Base-by-base conservation (phyloP, 2,888 invertebrate genomes). In the Diplolepis rosae region DNA sequence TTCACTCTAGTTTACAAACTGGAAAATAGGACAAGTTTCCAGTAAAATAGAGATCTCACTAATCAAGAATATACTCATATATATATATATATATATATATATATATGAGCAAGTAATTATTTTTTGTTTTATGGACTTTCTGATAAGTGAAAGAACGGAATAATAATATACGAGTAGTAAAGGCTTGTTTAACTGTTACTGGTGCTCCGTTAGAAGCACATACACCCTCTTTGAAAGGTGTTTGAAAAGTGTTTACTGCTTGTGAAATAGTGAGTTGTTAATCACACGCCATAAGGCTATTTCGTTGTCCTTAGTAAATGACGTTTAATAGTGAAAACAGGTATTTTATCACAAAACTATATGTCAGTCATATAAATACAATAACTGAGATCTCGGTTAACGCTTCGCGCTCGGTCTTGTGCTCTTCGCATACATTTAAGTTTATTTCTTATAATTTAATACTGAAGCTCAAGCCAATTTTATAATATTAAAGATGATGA, bases 1-100 rank as follows among this genome's bases (percentile, higher is more conserved):
- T 56, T 32, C 35, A 56, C 32, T 56, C 18, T 56, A 35, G 11
- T 56, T 35, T 35, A 56, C 32, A 18, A 54, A 54, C 56, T 56
- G n/a, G 18, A 22, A 56, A 56, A 22, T 32, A 13, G 30, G 56
- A 56, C 56, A 18, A 22, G 35, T 15, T 32, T 32, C 28, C 27
- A n/a, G 28, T 15, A 52, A 52, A 52, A 52, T 54, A 54, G 32
- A 30, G 54, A 54, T 11, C 32, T 54, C 18, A 11, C 54, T 54
- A 30, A 54, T 54, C 54, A 54, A 32, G 18, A 9, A 11, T 30
- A 22, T 18, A 15, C 18, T 32, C 28, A 50, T 50, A 6, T 9
- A 50, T 50, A 24, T 24, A 50, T 50, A 50, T 4, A 50, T 50
- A 22, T n/a, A n/a, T n/a, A n/a, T n/a, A n/a, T 15, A 42, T 15